A percentile compares a stretch with the other conserved stretches of the same genome.
Evolutionary conservation across 2,113 vertebrate genomes (phyloP).

Genomic region (Syngnathoides biaculeatus): DNA sequence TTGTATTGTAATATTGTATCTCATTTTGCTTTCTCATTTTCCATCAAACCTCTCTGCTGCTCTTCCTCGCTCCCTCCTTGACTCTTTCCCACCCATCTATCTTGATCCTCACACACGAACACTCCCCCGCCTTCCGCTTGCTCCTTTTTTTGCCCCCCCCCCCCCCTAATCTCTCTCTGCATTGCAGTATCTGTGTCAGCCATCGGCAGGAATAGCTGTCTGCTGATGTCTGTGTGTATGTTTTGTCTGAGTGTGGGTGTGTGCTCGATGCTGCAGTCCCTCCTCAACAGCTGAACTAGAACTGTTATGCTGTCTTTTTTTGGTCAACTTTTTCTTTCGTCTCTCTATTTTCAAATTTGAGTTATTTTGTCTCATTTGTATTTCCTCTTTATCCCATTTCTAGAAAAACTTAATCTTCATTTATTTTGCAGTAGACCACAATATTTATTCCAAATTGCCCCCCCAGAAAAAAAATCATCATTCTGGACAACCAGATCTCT

Average conservation of each 20-base stretch:
- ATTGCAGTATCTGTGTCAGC: constrained; percentile 73
- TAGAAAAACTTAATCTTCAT: neutral
- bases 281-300: constrained; percentile 59
- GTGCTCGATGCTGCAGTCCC: constrained; percentile 40
- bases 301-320: constrained; percentile 11
- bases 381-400: neutral
- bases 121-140: constrained; percentile 5
- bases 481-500: neutral
- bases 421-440: neutral
- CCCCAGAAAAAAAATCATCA: neutral
- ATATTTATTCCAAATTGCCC: neutral
- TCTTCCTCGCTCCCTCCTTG: neutral
- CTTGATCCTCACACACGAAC: neutral
- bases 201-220: constrained; percentile 55
- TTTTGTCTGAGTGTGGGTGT: constrained; percentile 33
- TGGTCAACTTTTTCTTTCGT: constrained; percentile 4
- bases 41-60: neutral
- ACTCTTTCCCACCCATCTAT: neutral
- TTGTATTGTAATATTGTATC: neutral
- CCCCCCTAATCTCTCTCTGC: constrained; percentile 56
- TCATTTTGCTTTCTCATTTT: constrained; percentile 13
- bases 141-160: constrained; percentile 11
- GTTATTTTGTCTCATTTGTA: neutral
- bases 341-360: neutral
- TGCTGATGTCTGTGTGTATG: constrained; percentile 28